Base-by-base conservation (phyloP, 1,140 invertebrate species). In the Batillaria attramentaria region DNA sequence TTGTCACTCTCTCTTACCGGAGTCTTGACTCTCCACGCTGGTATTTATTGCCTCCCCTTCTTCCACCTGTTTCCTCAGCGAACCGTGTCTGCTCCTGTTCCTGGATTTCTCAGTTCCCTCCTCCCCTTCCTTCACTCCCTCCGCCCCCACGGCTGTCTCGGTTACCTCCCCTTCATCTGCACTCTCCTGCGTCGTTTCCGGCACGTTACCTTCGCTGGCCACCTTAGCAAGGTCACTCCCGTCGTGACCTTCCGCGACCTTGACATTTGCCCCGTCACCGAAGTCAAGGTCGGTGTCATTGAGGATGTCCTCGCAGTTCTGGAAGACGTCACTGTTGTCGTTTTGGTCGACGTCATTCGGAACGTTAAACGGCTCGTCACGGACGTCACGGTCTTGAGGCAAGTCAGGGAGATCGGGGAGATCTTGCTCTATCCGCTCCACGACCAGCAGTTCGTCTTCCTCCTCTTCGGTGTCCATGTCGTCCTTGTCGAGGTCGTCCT, bases 1-100 rank as follows among this genome's bases (percentile, higher is more conserved):
- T 28, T 60, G 20, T 60, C 57, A n/a, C 37, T 39, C 37, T 24
- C 66, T 31, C 73, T 62, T 80, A 87, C 86, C 86, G 33, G 83
- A 85, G 75, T 85, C 84, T 66, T 79, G 66, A 77, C 80, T 83
- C 13, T 81, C 81, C 46, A 72, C 77, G 78, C 83, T 84, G 31
- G 78, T 54, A 13, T 78, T 79, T 8, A 54, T 78, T 1, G 69
- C 68, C 3, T 68, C 42, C n/a, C 43, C 80, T 33, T 62, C 70
- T 31, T 39, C 42, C 13, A 13, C 62, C 33, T 77, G 20, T 65
- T 76, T 24, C n/a, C 18, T 0, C 31, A n/a, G 41, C 70, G 35
- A 10, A 43, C 31, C 3, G 50, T 1, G 37, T 46, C 54, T 66
- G 50, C n/a, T 60, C 43, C 43, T 35, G 37, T 39, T n/a, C 50